phyloP scores from a whole-genome alignment of 2,113 vertebrate species.

The Polypterus bichir region DNA sequence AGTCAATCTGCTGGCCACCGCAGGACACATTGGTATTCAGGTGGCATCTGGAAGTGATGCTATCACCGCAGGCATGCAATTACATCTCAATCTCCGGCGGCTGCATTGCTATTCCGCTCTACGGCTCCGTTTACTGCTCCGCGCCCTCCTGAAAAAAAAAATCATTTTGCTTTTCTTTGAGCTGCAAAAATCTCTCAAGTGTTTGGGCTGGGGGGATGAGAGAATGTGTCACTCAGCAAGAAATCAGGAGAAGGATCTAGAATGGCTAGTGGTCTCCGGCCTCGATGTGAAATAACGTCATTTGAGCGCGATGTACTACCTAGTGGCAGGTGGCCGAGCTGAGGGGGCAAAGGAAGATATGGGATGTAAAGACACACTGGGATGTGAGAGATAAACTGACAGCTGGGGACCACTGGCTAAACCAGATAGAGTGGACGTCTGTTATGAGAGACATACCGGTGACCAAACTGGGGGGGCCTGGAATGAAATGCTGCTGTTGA shows the following conservation, averaged over 20 bases:
- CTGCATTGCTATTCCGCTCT: slow-evolving; percentile 43
- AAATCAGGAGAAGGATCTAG: not conserved
- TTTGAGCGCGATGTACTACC: no score
- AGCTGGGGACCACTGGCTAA: no score
- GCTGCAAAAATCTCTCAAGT: not conserved
- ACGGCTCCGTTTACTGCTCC: slow-evolving; percentile 14
- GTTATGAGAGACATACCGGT: no score
- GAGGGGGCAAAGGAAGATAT: no score
- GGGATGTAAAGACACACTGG: no score
- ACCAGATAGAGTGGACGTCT: no score
- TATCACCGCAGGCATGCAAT: slow-evolving; percentile 62
- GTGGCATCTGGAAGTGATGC: slow-evolving; percentile 42
- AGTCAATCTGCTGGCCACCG: not conserved
- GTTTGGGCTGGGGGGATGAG: not conserved
- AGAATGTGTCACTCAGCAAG: slow-evolving; percentile 6
- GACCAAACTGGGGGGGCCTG: no score
- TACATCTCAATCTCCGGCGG: slow-evolving; percentile 49
- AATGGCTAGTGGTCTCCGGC: not conserved
- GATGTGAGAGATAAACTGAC: no score
- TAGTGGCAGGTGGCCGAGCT: no score
- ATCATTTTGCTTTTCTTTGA: slow-evolving; percentile 6
- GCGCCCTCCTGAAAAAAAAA: slow-evolving; percentile 1
- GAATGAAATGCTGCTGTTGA: no score
- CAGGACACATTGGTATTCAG: slow-evolving; percentile 63
- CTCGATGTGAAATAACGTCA: no score